Evolutionary conservation across 2,797 vertebrate species (phyloP).

Genomic region (Artibeus jamaicensis): DNA sequence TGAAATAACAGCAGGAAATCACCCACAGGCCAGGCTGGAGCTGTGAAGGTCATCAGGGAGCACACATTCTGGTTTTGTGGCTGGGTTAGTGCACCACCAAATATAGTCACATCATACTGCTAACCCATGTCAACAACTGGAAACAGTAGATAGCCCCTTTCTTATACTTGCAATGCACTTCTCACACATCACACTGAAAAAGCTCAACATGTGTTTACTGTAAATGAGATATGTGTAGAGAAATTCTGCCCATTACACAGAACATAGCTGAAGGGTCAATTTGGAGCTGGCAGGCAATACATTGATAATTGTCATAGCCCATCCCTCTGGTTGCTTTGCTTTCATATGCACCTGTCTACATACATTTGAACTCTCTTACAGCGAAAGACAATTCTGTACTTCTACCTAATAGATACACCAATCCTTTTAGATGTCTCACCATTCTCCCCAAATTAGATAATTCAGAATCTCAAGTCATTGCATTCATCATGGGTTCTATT

Average conservation of each 20-base stretch:
- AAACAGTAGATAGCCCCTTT: background rate
- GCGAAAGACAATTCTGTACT: background rate
- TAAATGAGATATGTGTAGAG: background rate
- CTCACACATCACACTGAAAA: background rate
- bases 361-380: background rate
- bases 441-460: background rate
- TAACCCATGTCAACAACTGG: background rate
- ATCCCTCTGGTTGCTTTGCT: background rate
- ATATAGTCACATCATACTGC: background rate
- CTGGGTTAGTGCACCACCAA: background rate
- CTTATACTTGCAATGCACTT: background rate
- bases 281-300: background rate
- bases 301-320: background rate
- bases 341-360: background rate
- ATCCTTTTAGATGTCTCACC: background rate
- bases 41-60: background rate
- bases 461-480: background rate
- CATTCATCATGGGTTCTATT: background rate
- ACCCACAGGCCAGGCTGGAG: background rate
- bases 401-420: background rate
- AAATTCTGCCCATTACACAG: background rate
- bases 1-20: background rate
- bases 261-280: background rate
- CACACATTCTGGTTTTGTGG: background rate
- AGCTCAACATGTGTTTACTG: background rate